Evolutionary conservation across 2,797 vertebrate genomes (phyloP), one percentile per base, ranked within the genome.

Genomic region (Harpagifer antarcticus): DNA sequence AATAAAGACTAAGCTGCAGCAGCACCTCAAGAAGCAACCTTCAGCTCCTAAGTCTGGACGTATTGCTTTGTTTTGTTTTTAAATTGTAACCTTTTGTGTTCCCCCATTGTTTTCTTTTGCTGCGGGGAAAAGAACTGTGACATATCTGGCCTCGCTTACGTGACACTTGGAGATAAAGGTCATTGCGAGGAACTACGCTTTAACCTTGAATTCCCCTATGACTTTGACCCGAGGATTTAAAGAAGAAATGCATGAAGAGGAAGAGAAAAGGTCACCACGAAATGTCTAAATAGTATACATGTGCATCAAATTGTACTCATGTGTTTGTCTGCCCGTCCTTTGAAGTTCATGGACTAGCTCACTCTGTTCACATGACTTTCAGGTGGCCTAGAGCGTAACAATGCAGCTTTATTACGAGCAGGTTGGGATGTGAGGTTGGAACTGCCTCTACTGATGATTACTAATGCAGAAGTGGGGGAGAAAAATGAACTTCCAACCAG

Each of bases 351-450:
- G 76, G 85, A 85, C 82, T 73, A 68, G 64, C 62, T 61, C 55
- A 55, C 58, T 66, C 68, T 68, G 67, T 81, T 90, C 91, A 86
- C 72, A 23, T 88, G 86, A 91, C 85, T 63, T 74, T 82, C 27
- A 7, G 20, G 72, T 33, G 55, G 66, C 57, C 57, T 52, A 12
- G 62, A 72, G 72, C 50, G 3, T 59, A 86, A 89, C 86, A 88
- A 83, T 75, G 80, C 75, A 54, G 85, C 84, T 91, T 92, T 85
- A 90, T 88, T 86, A 49, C 50, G 72, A 81, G 74, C 85, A 89
- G 89, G 90, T 82, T 84, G 73, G 80, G 74, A 86, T 88, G 74
- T 78, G 78, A 70, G 78, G 72, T 74, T 68, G 76, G 76, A 79
- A 74, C 75, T 78, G 70, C 64, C 67, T 62, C 49, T 82, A 81